phyloP scores from a whole-genome alignment of 2,888 invertebrate genomes.

The Agrenia bidenticulata region DNA sequence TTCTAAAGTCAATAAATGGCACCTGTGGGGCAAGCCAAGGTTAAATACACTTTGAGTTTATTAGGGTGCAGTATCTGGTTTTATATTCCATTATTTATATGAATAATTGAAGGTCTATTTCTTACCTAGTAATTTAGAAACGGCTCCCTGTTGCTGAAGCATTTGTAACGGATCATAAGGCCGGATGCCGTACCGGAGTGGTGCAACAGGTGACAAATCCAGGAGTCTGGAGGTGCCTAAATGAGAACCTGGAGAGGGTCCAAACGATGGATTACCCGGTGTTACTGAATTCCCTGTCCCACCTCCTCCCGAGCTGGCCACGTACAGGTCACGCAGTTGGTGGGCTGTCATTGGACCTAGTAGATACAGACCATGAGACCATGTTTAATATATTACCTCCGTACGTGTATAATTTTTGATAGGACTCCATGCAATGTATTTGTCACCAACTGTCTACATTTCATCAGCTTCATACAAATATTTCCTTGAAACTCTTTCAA shows the following conservation, averaged over 20 bases:
- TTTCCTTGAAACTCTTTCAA: too few species aligned
- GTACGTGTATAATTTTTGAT: not conserved
- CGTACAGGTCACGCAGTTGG: constrained; percentile 52
- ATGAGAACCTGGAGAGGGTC: constrained; percentile 21
- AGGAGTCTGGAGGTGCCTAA: constrained; percentile 41
- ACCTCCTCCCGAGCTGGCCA: constrained; percentile 41
- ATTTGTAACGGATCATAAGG: constrained; percentile 90
- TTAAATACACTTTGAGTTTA: too few species aligned
- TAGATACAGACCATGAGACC: too few species aligned
- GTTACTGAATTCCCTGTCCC: constrained; percentile 31
- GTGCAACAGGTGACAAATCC: constrained; percentile 51
- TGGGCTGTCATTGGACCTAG: constrained; percentile 52
- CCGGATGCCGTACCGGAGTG: constrained; percentile 65
- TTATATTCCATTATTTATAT: too few species aligned
- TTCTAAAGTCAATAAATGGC: not conserved
- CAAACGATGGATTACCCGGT: constrained; percentile 17
- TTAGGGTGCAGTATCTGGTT: too few species aligned
- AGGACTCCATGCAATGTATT: too few species aligned
- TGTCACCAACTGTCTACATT: too few species aligned
- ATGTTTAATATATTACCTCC: not conserved
- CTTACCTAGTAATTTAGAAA: constrained; percentile 79
- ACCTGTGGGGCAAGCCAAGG: too few species aligned
- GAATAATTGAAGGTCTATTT: not conserved
- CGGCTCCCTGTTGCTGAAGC: constrained; percentile 82
- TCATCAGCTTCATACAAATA: too few species aligned